Base-by-base conservation (phyloP, 2,888 invertebrate species). In the Pachydiplax longipennis region DNA sequence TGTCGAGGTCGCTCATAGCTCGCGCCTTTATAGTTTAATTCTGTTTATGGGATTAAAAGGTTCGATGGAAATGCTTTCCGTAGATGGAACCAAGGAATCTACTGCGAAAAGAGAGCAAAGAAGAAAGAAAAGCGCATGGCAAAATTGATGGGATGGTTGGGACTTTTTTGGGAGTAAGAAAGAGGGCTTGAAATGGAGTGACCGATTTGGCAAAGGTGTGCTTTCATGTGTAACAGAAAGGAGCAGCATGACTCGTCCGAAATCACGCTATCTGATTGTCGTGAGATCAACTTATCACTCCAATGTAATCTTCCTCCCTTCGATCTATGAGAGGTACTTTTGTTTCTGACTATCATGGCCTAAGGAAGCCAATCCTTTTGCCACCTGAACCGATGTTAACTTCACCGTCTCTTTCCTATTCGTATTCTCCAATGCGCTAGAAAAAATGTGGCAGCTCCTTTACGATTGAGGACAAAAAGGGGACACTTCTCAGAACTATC, bases 201-300 rank as follows among this genome's bases (percentile, higher is more conserved):
- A 31, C 83, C 61, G 61, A 87, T 58, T 87, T 37, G 87, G 87
- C 61, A 37, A 87, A 87, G 87, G 87, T 87, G 87, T 61, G 87
- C 87, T 58, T 58, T 87, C 87, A 61, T 87, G 87, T 87, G 87
- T 87, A 87, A 87, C 87, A 87, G 87, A 87, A 87, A 87, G 58
- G 61, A 87, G 61, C 61, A 87, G 37, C 87, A 87, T 87, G 87
- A 87, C 87, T 87, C 87, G 87, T 65, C 87, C 87, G 65, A 87
- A 87, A 87, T 61, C 87, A 61, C 87, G 87, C 87, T 87, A 87
- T 87, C 87, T 87, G 87, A 87, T 87, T 87, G 87, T 87, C 87
- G 87, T 87, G 87, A 87, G 87, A 87, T 87, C 87, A 87, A 87
- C 87, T 87, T 87, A 87, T 87, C 87, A 61, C 87, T 87, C 61